Base-by-base conservation (phyloP, 2,888 invertebrate species). In the Pteria penguin region DNA sequence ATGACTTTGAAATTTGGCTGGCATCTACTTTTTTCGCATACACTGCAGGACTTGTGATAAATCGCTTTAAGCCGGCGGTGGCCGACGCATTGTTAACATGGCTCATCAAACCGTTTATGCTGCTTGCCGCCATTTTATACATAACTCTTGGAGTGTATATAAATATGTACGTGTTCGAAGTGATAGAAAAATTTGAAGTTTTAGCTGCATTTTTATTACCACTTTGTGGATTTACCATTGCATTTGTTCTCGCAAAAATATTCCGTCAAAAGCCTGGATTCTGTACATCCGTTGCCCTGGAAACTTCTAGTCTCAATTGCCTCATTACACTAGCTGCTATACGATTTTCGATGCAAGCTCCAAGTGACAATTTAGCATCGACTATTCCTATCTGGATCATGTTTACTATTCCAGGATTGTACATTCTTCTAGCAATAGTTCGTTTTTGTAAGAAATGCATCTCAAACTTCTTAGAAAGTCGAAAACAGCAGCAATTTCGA, bases 121-220 rank as follows among this genome's bases (percentile, higher is more conserved):
- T 92, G 54, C 86, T 92, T 52, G 87, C 89, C 68, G 85, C 88
- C 71, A 90, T 92, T 63, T 83, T 92, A 57, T 90, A 90, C 79
- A 86, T 90, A 75, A 92, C 91, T n/a, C 84, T 92, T 14, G 92
- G 92, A 70, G 87, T 91, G 55, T 91, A 92, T 82, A 91, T 91
- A 79, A 92, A 92, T 82, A 89, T 90, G 87, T 91, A 91, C 76
- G 88, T 91, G 74, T 90, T 91, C 80, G 86, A 89, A 65, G 78
- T 84, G 55, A 81, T 89, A 26, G 85, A 89, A 72, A 78, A 81
- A n/a, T 82, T 80, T 75, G 84, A 87, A 14, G 82, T 89, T 29
- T 66, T 88, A 26, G 88, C 88, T 18, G 87, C 89, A 22, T 71
- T 87, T 66, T 76, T 89, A 26, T 78, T 90, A 54, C 89, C 90